Percentiles rank a stretch among this genome's conserved stretches.
Conservation (phyloP, 2,113 vertebrate species). For the Synchiropus splendidus region DNA sequence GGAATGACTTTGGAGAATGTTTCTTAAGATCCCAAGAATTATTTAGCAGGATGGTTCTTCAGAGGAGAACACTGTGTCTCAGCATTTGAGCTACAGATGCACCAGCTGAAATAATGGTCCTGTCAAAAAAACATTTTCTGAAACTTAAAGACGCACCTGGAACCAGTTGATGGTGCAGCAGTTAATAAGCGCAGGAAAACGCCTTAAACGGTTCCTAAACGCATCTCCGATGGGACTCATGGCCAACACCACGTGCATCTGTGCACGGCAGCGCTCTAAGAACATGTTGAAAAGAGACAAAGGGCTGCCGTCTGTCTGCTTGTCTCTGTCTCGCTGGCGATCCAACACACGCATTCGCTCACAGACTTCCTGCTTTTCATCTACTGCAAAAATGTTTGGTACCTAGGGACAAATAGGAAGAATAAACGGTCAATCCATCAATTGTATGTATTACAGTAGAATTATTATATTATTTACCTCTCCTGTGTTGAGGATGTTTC, state of each 20-base stretch:
- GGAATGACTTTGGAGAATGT: too few species aligned
- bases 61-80: too few species aligned
- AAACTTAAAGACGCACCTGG: conserved; percentile 63
- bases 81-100: too few species aligned
- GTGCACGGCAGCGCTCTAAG: conserved; percentile 79
- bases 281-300: conserved; percentile 88
- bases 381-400: conserved; percentile 79
- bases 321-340: conserved; percentile 72
- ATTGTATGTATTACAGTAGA: too few species aligned
- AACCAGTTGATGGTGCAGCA: conserved; percentile 95
- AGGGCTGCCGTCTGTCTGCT: conserved; percentile 81
- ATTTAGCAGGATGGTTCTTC: too few species aligned
- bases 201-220: conserved; percentile 76
- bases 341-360: conserved; percentile 81
- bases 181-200: conserved; percentile 86
- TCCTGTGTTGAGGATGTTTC: conserved; percentile 84
- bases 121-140: too few species aligned
- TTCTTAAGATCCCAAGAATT: too few species aligned
- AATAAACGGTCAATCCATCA: too few species aligned
- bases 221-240: conserved; percentile 90
- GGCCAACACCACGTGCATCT: conserved; percentile 80
- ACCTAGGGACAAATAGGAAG: conserved; percentile 37
- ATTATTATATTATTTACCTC: conserved; percentile 62
- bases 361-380: conserved; percentile 85
- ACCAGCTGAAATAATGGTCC: too few species aligned